phyloP scores from a whole-genome alignment of 2,113 vertebrate species.

The Odontesthes bonariensis region DNA sequence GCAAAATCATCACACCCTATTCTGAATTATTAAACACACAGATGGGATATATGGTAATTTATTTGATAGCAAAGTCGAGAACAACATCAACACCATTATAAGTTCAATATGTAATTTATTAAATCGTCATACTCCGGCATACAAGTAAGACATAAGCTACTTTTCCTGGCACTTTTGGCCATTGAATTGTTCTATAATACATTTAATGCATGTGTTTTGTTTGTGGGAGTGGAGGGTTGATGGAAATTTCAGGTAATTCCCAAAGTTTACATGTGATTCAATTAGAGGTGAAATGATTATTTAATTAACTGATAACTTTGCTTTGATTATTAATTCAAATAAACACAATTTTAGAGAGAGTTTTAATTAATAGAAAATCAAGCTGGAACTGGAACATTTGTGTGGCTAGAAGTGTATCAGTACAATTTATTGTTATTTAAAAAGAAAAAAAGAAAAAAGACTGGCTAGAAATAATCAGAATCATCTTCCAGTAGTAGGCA shows the following conservation, averaged over 20 bases:
- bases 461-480: too few species aligned
- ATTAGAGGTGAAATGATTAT: not conserved
- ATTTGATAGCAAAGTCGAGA: not conserved
- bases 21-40: slow-evolving; percentile 9
- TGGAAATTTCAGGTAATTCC: not conserved
- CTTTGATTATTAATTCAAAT: too few species aligned
- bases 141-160: not conserved
- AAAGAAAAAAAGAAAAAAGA: too few species aligned
- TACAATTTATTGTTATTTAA: too few species aligned
- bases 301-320: not conserved
- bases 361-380: not conserved
- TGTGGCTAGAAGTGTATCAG: too few species aligned
- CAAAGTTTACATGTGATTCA: not conserved
- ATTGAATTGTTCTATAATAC: not conserved
- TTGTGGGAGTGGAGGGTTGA: not conserved
- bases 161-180: rapidly evolving
- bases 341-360: not conserved
- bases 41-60: not conserved
- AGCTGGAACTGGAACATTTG: too few species aligned
- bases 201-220: not conserved
- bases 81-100: not conserved
- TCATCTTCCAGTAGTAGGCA: too few species aligned
- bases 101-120: not conserved
- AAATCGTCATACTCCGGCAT: not conserved
- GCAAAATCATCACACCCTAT: slow-evolving; percentile 2